These are phyloP conservation scores for Spatulosminthurus flaviceps DNA, from an alignment of 2,888 invertebrate genomes.

Conservation along the genomic window DNA sequence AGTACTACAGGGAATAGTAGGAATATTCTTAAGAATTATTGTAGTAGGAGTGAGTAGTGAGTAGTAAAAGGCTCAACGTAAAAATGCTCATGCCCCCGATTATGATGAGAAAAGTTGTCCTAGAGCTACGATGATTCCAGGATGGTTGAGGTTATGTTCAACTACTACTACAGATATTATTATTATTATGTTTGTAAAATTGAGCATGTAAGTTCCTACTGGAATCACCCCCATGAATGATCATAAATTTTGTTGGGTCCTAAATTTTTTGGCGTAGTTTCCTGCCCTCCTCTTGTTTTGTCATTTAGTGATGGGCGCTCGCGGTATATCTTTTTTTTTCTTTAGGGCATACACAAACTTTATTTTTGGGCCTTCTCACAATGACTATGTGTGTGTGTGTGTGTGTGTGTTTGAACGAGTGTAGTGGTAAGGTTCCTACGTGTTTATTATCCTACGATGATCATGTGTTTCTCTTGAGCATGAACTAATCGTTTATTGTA, in stretches of 20 bases:
- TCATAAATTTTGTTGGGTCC: conserved; percentile 50
- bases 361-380: conserved; percentile 17
- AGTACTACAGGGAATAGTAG: background rate
- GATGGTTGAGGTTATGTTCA: background rate
- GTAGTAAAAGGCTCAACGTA: conserved; percentile 7
- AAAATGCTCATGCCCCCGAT: conserved; percentile 9
- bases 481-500: too few species aligned
- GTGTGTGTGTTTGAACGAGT: background rate
- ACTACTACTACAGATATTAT: background rate
- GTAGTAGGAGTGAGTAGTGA: too few species aligned
- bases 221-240: conserved; percentile 43
- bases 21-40: background rate
- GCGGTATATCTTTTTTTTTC: conserved; percentile 19
- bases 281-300: conserved; percentile 47
- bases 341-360: conserved; percentile 5
- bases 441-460: conserved; percentile 13
- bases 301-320: conserved; percentile 41
- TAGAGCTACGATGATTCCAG: background rate
- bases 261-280: conserved; percentile 53
- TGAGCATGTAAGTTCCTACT: conserved; percentile 18
- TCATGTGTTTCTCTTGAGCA: background rate
- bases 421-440: too few species aligned
- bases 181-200: background rate
- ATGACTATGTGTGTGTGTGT: background rate
- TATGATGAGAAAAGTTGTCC: background rate